Conservation (phyloP, 2,888 invertebrate genomes). For the Yponomeuta cagnagella region DNA sequence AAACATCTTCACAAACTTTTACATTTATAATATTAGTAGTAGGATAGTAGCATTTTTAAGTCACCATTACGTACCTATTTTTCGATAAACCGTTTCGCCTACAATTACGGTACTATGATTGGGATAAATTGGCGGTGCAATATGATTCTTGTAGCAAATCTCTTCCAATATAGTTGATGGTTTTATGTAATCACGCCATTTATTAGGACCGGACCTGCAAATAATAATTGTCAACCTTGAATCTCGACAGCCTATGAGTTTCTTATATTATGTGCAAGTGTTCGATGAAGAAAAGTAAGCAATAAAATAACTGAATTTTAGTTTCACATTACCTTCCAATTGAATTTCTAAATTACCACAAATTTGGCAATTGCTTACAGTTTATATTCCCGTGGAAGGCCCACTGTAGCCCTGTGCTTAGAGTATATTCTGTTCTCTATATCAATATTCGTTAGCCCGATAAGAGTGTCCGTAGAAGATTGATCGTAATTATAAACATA, state of each 20-base stretch:
- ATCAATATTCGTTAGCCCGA: background rate
- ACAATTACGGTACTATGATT: conserved; percentile 34
- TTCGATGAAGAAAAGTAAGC: too few species aligned
- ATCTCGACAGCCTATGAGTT: background rate
- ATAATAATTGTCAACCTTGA: background rate
- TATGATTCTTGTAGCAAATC: conserved; percentile 80
- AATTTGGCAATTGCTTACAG: background rate
- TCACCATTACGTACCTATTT: background rate
- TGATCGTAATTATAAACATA: background rate
- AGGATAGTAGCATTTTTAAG: too few species aligned
- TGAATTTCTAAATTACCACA: background rate
- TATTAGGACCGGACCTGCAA: conserved; percentile 76
- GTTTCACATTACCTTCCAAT: too few species aligned
- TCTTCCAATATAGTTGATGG: conserved; percentile 84
- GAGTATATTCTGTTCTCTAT: background rate
- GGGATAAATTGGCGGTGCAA: conserved; percentile 40
- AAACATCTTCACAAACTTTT: too few species aligned
- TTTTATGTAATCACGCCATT: conserved; percentile 85
- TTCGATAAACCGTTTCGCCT: background rate
- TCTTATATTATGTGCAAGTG: too few species aligned
- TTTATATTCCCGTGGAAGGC: background rate
- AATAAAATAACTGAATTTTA: too few species aligned
- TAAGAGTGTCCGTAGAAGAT: background rate
- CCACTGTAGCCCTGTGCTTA: background rate
- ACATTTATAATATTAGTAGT: too few species aligned